These are phyloP conservation scores for Branchellion lobata DNA, from an alignment of 2,888 invertebrate species.

Conservation along the genomic window DNA sequence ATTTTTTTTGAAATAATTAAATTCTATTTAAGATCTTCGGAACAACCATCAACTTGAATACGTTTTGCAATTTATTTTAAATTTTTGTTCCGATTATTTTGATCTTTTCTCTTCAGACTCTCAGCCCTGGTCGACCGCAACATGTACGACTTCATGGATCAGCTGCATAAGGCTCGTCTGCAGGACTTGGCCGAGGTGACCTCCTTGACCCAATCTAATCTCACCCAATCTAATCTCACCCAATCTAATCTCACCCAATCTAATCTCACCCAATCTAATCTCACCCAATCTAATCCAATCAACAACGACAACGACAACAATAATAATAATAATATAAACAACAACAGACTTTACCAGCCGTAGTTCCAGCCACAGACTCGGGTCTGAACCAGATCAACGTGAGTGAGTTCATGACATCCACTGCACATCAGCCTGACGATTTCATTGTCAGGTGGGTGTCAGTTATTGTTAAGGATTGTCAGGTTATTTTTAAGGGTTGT, in stretches of 20 bases:
- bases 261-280: too few species aligned
- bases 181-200: not conserved
- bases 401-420: constrained; percentile 42
- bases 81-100: not conserved
- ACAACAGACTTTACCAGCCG: not conserved
- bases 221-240: not conserved
- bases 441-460: constrained; percentile 48
- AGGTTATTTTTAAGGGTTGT: too few species aligned
- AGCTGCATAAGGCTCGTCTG: constrained; percentile 15
- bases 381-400: constrained; percentile 27
- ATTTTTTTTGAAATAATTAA: not conserved
- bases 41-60: too few species aligned
- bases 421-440: constrained; percentile 48
- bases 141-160: constrained; percentile 47
- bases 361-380: not conserved
- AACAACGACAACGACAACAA: too few species aligned
- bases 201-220: not conserved
- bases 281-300: too few species aligned
- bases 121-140: constrained; percentile 46
- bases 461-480: too few species aligned
- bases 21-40: too few species aligned
- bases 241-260: not conserved
- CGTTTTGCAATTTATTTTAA: too few species aligned
- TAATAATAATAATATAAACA: too few species aligned
- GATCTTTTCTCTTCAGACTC: constrained; percentile 43